Conservation (phyloP, 2,888 invertebrate genomes). For the Norana najaformis region DNA sequence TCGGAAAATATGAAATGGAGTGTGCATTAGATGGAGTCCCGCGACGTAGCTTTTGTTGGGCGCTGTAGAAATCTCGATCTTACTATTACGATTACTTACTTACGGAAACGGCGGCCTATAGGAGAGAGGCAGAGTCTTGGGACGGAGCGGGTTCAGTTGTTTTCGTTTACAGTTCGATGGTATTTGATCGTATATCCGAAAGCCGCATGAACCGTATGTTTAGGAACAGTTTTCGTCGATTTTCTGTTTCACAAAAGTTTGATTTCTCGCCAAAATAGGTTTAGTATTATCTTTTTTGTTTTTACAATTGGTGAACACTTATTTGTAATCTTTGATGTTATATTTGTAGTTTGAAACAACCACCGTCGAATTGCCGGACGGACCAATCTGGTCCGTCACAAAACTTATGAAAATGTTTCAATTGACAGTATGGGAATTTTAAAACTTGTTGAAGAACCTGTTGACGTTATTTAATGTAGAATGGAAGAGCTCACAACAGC, state of each 20-base stretch:
- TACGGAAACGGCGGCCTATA: no score
- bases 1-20: no score
- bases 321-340: background rate
- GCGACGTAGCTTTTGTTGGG: no score
- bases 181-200: background rate
- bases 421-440: background rate
- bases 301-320: background rate
- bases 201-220: background rate
- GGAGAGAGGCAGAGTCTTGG: no score
- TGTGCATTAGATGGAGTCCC: no score
- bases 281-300: background rate
- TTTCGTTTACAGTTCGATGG: slow-evolving; percentile 1
- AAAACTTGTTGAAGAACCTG: background rate
- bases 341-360: background rate
- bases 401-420: background rate
- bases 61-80: no score
- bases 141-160: no score
- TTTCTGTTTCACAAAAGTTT: background rate
- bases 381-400: no score
- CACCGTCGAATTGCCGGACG: no score
- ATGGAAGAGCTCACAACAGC: slow-evolving; percentile 57
- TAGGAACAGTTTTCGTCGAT: background rate
- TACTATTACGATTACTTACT: no score
- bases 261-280: background rate
- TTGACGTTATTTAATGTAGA: slow-evolving; percentile 16